phyloP scores from a whole-genome alignment of 2,797 vertebrate species.

The Spheniscus humboldti region DNA sequence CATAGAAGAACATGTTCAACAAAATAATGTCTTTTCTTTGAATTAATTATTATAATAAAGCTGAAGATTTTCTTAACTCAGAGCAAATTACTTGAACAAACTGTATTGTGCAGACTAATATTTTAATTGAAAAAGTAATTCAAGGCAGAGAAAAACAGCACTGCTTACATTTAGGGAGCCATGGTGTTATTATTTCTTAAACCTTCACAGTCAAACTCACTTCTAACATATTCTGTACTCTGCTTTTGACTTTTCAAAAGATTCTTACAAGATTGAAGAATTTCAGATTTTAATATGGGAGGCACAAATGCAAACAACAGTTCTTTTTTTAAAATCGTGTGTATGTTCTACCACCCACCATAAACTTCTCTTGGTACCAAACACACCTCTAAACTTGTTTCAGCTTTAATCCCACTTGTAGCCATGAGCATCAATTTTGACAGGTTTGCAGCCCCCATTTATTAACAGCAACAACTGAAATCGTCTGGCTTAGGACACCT shows the following conservation, averaged over 20 bases:
- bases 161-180: background rate
- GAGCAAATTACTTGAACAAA: conserved; percentile 34
- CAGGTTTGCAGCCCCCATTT: background rate
- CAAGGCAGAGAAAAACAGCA: background rate
- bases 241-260: background rate
- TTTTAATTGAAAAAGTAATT: conserved; percentile 11
- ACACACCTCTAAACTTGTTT: background rate
- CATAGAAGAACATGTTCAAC: background rate
- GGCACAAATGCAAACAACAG: background rate
- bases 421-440: background rate
- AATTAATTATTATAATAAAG: conserved; percentile 42
- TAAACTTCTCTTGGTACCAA: background rate
- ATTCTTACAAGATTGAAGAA: background rate
- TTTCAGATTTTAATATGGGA: background rate
- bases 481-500: background rate
- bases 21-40: conserved; percentile 16
- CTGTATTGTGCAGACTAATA: background rate
- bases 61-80: conserved; percentile 20
- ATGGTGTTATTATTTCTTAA: background rate
- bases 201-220: background rate
- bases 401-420: background rate
- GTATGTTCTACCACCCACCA: background rate
- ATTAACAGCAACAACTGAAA: background rate
- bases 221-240: background rate
- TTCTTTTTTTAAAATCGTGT: background rate